phyloP scores from a whole-genome alignment of 1,140 invertebrate genomes.

The Drosophila bocki region DNA sequence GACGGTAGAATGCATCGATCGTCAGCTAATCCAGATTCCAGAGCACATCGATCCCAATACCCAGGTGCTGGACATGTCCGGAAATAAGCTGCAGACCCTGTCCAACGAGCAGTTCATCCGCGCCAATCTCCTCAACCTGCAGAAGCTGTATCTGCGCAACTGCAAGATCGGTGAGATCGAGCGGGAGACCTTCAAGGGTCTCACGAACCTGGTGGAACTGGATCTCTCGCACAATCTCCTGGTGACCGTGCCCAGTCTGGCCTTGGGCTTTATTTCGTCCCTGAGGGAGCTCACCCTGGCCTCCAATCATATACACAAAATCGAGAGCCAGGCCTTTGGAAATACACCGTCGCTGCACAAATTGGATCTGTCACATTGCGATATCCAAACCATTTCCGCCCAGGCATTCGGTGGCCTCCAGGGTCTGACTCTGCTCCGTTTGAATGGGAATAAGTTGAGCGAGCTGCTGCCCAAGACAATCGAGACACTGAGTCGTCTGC shows the following conservation, averaged over 20 bases:
- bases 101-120: slow-evolving; percentile 92
- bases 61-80: slow-evolving; percentile 95
- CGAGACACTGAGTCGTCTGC: slow-evolving; percentile 90
- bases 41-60: slow-evolving; percentile 93
- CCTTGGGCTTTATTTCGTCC: slow-evolving; percentile 91
- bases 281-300: slow-evolving; percentile 92
- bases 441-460: slow-evolving; percentile 92
- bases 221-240: slow-evolving; percentile 94
- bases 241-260: slow-evolving; percentile 90
- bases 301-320: slow-evolving; percentile 92
- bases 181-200: slow-evolving; percentile 91
- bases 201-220: slow-evolving; percentile 95
- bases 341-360: slow-evolving; percentile 92
- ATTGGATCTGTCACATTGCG: slow-evolving; percentile 93
- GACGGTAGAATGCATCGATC: slow-evolving; percentile 94
- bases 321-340: slow-evolving; percentile 91
- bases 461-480: slow-evolving; percentile 90
- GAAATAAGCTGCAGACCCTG: slow-evolving; percentile 93
- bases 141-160: slow-evolving; percentile 92
- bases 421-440: slow-evolving; percentile 91
- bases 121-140: slow-evolving; percentile 93
- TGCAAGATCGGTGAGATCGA: slow-evolving; percentile 95
- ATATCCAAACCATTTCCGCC: slow-evolving; percentile 90
- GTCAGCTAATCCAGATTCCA: slow-evolving; percentile 92
- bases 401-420: slow-evolving; percentile 92